A percentile compares a stretch with the other conserved stretches of the same genome.
These are phyloP conservation scores for Delichon dasypus DNA, from an alignment of 2,797 vertebrate species.

Conservation along the genomic window DNA sequence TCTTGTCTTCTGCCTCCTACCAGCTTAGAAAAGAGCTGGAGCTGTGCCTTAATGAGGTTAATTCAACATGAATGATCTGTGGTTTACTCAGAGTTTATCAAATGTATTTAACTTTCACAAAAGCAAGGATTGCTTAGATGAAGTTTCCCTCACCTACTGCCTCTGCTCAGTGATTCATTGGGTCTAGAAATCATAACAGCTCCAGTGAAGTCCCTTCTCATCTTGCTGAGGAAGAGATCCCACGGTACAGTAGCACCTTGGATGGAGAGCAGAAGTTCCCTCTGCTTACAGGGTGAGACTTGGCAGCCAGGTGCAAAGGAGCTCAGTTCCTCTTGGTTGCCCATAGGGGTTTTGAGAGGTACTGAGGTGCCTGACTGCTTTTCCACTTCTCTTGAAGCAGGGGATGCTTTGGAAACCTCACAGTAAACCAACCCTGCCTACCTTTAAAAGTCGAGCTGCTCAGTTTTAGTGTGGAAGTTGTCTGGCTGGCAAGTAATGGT, in stretches of 20 bases:
- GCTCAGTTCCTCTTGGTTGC: not conserved
- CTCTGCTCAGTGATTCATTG: not conserved
- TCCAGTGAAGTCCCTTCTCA: not conserved
- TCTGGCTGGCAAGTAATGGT: not conserved
- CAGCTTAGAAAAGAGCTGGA: conserved; percentile 18
- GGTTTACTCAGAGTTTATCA: not conserved
- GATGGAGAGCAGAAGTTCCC: not conserved
- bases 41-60: not conserved
- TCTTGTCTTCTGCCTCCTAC: conserved; percentile 44
- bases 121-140: not conserved
- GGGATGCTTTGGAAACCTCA: not conserved
- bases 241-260: not conserved
- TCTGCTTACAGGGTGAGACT: not conserved
- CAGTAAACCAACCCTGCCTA: not conserved
- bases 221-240: not conserved
- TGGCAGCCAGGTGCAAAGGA: rapidly evolving
- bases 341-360: not conserved
- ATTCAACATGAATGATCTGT: not conserved
- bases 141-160: not conserved
- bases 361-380: not conserved
- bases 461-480: not conserved
- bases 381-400: not conserved
- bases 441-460: not conserved
- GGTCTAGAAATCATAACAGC: not conserved
- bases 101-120: not conserved